These are phyloP conservation scores for Vanessa cardui DNA, from an alignment of 2,888 invertebrate genomes.

Conservation along the genomic window DNA sequence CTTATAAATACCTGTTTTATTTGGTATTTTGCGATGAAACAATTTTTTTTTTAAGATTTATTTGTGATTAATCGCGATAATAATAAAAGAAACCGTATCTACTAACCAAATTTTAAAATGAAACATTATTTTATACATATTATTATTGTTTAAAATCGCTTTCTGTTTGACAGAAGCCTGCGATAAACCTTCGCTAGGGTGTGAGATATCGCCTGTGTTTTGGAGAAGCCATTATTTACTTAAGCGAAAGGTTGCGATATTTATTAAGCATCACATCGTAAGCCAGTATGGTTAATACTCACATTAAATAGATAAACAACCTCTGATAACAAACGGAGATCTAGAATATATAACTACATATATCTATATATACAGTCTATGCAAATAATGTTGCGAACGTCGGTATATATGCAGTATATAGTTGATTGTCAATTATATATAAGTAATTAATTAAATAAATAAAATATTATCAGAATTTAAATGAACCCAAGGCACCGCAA, in stretches of 20 bases:
- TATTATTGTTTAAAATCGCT: slow-evolving; percentile 20
- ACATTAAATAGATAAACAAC: slow-evolving; percentile 57
- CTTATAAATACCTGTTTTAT: too few species aligned
- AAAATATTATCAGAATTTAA: too few species aligned
- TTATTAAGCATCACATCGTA: slow-evolving; percentile 61
- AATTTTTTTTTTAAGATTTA: too few species aligned
- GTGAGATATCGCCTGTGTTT: slow-evolving; percentile 54
- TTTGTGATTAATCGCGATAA: too few species aligned
- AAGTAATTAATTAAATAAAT: neutral
- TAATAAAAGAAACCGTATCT: too few species aligned
- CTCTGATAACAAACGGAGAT: slow-evolving; percentile 49
- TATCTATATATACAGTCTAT: neutral
- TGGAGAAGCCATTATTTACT: slow-evolving; percentile 53
- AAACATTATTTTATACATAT: neutral
- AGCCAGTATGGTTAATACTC: slow-evolving; percentile 52
- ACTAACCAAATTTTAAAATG: neutral
- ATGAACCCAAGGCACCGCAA: too few species aligned
- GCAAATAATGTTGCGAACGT: neutral
- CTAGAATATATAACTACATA: slow-evolving; percentile 1
- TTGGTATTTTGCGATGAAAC: too few species aligned
- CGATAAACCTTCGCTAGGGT: slow-evolving; percentile 60
- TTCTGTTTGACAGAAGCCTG: slow-evolving; percentile 14
- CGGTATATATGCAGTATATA: neutral
- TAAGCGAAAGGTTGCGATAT: slow-evolving; percentile 57
- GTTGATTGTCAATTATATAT: neutral